Evolutionary conservation across 2,113 vertebrate species (phyloP).

Genomic region (Apodemus speciosus): DNA sequence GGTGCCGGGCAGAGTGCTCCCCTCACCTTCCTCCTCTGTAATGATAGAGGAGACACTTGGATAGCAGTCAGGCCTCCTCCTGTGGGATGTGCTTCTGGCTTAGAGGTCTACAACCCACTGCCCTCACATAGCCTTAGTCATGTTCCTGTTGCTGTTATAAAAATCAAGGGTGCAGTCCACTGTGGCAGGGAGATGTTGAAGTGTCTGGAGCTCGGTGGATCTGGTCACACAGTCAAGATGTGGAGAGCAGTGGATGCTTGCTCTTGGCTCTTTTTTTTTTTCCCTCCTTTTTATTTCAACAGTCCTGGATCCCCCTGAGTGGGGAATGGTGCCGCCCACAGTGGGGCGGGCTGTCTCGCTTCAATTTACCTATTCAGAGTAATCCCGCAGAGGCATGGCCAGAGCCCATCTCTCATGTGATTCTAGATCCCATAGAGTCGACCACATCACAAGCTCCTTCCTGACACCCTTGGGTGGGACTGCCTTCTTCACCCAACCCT

Average conservation of each 20-base stretch:
- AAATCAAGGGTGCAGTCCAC: not conserved
- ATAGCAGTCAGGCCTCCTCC: not conserved
- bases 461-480: not conserved
- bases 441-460: too few relatives aligned
- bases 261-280: too few relatives aligned
- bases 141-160: not conserved
- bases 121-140: not conserved
- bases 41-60: not conserved
- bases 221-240: not conserved
- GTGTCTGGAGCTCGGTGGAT: not conserved
- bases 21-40: not conserved
- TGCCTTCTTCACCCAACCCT: not conserved
- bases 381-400: not conserved
- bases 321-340: not conserved
- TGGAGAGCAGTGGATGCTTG: not conserved
- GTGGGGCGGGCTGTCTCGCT: not conserved
- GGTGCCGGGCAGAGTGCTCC: accelerated
- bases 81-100: too few relatives aligned
- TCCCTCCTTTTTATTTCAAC: not conserved
- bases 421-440: too few relatives aligned
- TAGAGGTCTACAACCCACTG: not conserved
- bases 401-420: not conserved
- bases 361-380: not conserved
- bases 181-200: too few relatives aligned
- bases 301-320: not conserved